phyloP scores from a whole-genome alignment of 2,888 invertebrate genomes.

The Drosophila nr. perissopoda region DNA sequence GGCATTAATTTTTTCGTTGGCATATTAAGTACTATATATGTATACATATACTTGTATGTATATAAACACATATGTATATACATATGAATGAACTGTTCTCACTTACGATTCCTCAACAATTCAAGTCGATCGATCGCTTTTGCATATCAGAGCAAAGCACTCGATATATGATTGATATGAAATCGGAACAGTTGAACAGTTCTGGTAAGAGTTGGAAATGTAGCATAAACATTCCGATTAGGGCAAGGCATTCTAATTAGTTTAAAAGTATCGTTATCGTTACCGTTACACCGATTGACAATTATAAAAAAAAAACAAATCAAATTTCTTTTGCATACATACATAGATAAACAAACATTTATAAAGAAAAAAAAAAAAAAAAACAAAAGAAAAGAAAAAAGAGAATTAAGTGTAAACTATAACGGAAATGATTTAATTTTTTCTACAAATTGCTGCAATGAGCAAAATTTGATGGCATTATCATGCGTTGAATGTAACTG shows the following conservation, averaged over 20 bases:
- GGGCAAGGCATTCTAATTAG: conserved; percentile 58
- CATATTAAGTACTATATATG: conserved; percentile 24
- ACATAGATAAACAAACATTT: conserved; percentile 37
- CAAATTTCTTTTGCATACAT: conserved; percentile 31
- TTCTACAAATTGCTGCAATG: conserved; percentile 31
- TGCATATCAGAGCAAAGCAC: background rate
- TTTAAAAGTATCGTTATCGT: conserved; percentile 49
- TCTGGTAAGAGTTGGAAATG: conserved; percentile 39
- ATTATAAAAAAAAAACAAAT: conserved; percentile 11
- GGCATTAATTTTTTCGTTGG: conserved; percentile 21
- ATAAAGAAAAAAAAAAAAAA: background rate
- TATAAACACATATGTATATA: conserved; percentile 11
- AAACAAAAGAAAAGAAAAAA: conserved; percentile 24
- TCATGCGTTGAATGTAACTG: conserved; percentile 11
- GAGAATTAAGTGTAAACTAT: conserved; percentile 35
- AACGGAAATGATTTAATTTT: conserved; percentile 19
- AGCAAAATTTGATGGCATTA: conserved; percentile 17
- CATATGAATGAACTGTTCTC: conserved; percentile 20
- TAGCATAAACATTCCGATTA: conserved; percentile 56
- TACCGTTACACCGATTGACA: conserved; percentile 45
- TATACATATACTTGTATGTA: conserved; percentile 11
- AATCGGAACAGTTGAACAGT: conserved; percentile 5
- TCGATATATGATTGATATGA: background rate
- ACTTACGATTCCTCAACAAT: conserved; percentile 9
- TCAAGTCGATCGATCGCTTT: background rate